Conservation (phyloP, 2,888 invertebrate species). For the Ischnus inquisitorius region DNA sequence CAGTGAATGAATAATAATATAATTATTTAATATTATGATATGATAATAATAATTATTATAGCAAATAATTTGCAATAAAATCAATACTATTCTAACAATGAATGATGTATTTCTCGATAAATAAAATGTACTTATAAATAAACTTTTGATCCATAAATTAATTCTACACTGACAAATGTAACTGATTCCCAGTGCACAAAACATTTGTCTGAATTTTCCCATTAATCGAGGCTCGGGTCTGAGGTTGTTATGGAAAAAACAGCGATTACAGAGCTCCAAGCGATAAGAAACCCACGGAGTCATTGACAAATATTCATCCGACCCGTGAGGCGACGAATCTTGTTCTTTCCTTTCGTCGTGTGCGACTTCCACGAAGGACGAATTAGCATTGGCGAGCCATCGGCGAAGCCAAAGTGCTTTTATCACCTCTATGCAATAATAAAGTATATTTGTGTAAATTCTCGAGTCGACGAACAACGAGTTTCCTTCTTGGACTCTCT, state of each 20-base stretch:
- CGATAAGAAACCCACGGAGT: not conserved
- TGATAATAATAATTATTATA: too few species aligned
- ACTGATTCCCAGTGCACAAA: too few species aligned
- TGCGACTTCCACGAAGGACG: constrained; percentile 37
- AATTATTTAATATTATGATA: too few species aligned
- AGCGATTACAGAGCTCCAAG: not conserved
- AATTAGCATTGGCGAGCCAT: constrained; percentile 45
- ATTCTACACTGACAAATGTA: too few species aligned
- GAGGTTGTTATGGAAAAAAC: not conserved
- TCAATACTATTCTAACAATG: too few species aligned
- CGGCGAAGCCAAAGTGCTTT: not conserved
- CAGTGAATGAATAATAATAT: too few species aligned
- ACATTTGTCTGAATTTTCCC: too few species aligned
- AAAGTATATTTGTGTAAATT: not conserved
- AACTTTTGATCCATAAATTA: too few species aligned
- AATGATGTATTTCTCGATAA: too few species aligned
- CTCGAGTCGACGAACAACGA: not conserved
- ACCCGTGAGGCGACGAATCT: not conserved
- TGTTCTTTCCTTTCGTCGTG: constrained; percentile 28
- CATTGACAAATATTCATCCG: constrained; percentile 18
- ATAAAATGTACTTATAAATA: too few species aligned
- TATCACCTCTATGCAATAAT: not conserved
- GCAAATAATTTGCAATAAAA: too few species aligned
- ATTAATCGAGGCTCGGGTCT: not conserved
- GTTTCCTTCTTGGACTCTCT: constrained; percentile 19